These are phyloP conservation scores for Diploscapter pachys DNA, from an alignment of 1,140 invertebrate species.

Conservation along the genomic window DNA sequence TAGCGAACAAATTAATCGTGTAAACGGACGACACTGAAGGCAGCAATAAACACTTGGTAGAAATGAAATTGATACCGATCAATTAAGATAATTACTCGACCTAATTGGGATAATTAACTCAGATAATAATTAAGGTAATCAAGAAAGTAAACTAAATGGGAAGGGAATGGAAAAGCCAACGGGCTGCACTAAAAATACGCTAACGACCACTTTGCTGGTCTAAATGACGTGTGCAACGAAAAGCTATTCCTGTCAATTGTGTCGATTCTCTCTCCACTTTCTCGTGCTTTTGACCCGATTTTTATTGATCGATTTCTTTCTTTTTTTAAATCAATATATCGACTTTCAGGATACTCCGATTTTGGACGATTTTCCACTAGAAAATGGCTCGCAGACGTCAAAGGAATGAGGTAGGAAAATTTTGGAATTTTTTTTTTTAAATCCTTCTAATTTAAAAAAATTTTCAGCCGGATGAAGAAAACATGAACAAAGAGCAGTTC, in stretches of 20 bases:
- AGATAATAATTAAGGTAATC: not conserved
- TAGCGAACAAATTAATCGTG: too few species aligned
- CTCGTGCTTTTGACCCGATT: not conserved
- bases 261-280: not conserved
- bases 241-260: too few species aligned
- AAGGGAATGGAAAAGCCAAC: not conserved
- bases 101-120: too few species aligned
- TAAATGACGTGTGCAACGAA: not conserved
- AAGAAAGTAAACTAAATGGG: not conserved
- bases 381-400: too few species aligned
- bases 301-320: not conserved
- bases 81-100: too few species aligned
- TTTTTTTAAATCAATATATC: not conserved
- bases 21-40: too few species aligned
- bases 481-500: conserved; percentile 76
- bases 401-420: not conserved
- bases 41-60: too few species aligned
- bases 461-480: conserved; percentile 4
- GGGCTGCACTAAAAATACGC: too few species aligned
- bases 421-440: conserved; percentile 1
- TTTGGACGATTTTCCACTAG: too few species aligned
- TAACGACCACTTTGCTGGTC: not conserved
- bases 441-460: not conserved
- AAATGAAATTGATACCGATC: too few species aligned
- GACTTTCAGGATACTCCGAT: too few species aligned